phyloP scores from a whole-genome alignment of 2,797 vertebrate species.

The Halcyon badia region DNA sequence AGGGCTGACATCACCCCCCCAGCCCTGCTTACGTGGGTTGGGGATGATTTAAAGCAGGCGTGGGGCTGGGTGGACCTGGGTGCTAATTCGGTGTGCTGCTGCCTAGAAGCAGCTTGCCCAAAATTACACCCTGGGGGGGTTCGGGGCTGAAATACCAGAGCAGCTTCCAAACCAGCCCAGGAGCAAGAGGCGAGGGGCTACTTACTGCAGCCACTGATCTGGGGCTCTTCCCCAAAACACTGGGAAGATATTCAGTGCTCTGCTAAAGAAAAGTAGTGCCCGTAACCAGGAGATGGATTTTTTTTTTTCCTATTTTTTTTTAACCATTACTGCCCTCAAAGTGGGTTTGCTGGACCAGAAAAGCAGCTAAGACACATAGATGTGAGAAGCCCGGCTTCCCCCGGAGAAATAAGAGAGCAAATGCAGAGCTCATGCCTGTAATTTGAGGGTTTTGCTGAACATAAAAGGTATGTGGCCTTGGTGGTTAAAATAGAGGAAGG shows the following conservation, averaged over 20 bases:
- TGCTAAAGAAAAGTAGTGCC: rapidly evolving
- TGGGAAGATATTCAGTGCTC: not conserved
- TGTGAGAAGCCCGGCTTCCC: not conserved
- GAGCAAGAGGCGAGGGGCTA: not conserved
- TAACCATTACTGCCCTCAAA: not conserved
- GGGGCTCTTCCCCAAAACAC: not conserved
- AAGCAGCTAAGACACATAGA: not conserved
- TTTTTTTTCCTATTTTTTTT: not conserved
- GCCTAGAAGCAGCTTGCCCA: not conserved
- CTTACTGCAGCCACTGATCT: rapidly evolving
- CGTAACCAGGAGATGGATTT: rapidly evolving
- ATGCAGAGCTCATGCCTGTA: not conserved
- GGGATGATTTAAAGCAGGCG: not conserved
- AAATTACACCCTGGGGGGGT: not conserved
- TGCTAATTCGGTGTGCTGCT: not conserved
- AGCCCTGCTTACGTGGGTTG: not conserved
- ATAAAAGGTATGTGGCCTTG: not conserved
- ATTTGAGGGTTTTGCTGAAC: not conserved
- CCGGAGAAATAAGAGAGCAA: not conserved
- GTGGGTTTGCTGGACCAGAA: not conserved
- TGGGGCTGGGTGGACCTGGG: not conserved
- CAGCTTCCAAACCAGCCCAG: not conserved
- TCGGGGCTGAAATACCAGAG: rapidly evolving
- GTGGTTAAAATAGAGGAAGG: not conserved
- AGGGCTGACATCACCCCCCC: not conserved